Percentiles rank a stretch among this genome's conserved stretches.
phyloP scores from a whole-genome alignment of 2,797 vertebrate species.

The Parambassis ranga region DNA sequence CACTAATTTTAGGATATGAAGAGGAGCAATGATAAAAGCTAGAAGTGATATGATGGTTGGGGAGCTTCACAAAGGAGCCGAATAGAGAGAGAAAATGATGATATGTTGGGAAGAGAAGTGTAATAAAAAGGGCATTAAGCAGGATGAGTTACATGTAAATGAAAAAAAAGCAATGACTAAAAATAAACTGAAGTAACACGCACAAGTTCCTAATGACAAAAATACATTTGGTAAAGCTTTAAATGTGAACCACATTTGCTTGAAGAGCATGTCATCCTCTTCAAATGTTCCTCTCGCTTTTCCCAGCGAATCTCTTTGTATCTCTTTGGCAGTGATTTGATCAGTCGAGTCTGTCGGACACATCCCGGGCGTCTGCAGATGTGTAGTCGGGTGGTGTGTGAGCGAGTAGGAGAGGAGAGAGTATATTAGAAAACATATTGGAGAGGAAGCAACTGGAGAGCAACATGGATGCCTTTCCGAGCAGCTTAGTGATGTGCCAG shows the following conservation, averaged over 20 bases:
- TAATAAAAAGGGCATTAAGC: not conserved
- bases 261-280: not conserved
- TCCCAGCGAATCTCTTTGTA: no score
- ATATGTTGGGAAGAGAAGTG: not conserved
- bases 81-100: not conserved
- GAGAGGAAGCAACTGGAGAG: conserved; percentile 37
- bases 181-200: not conserved
- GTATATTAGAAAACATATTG: conserved; percentile 36
- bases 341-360: not conserved
- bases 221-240: not conserved
- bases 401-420: not conserved
- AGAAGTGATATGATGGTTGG: not conserved
- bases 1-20: no score
- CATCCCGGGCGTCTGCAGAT: not conserved
- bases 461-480: conserved; percentile 57
- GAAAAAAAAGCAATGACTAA: not conserved
- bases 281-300: not conserved
- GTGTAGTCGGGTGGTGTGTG: not conserved
- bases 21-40: no score
- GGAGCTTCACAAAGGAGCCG: not conserved
- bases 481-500: conserved; percentile 59
- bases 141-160: not conserved
- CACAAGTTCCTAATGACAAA: not conserved
- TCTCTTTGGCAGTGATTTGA: conserved; percentile 5
- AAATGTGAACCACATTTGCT: not conserved